A percentile compares a stretch with the other conserved stretches of the same genome.
Evolutionary conservation across 2,113 vertebrate species (phyloP).

Genomic region (Pituophis catenifer): DNA sequence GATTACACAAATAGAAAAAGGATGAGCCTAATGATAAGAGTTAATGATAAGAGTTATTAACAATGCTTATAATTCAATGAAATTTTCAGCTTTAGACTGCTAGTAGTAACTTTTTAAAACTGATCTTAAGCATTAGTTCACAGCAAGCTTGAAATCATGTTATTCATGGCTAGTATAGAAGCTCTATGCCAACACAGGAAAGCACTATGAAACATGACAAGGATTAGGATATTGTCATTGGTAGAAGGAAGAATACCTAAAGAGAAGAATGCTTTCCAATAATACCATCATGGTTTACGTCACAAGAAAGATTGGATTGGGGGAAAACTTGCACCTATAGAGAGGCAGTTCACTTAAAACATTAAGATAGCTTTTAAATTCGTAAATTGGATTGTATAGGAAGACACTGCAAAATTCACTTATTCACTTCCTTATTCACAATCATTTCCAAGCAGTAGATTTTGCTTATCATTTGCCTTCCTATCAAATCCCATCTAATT

Average conservation of each 20-base stretch:
- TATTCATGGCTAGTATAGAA: neutral
- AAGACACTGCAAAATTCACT: neutral
- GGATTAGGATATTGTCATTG: neutral
- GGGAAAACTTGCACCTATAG: neutral
- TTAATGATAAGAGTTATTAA: neutral
- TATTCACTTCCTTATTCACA: rapidly evolving
- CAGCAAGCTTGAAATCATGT: neutral
- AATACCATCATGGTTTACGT: neutral
- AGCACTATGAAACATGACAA: neutral
- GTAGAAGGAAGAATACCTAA: neutral
- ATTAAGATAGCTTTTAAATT: slow-evolving; percentile 3
- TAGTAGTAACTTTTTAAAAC: slow-evolving; percentile 4
- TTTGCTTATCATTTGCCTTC: neutral
- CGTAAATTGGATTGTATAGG: neutral
- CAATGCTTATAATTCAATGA: neutral
- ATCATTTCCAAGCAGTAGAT: neutral
- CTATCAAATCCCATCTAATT: neutral
- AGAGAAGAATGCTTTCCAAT: neutral
- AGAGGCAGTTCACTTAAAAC: slow-evolving; percentile 20
- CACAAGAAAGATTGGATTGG: neutral
- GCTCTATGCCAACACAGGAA: neutral
- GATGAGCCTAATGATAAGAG: neutral
- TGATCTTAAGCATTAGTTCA: neutral
- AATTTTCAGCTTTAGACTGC: neutral
- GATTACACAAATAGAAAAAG: neutral